These are phyloP conservation scores for Prunella himalayana DNA, from an alignment of 2,113 vertebrate species.

Conservation along the genomic window DNA sequence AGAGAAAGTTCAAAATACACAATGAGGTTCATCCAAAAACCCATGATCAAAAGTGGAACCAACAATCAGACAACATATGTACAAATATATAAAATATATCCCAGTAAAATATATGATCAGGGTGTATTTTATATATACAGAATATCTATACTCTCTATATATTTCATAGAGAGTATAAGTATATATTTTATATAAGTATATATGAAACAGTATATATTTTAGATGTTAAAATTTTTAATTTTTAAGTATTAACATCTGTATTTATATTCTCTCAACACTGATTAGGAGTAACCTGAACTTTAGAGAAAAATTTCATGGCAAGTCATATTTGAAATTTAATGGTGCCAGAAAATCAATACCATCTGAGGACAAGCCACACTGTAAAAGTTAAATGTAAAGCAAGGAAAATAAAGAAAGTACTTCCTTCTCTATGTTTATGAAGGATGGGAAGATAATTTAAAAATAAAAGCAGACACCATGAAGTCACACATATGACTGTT, in stretches of 20 bases:
- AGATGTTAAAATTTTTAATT: neutral
- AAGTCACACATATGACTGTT: neutral
- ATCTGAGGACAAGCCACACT: neutral
- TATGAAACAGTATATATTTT: neutral
- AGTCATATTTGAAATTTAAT: neutral
- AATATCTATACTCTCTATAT: neutral
- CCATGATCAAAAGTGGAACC: neutral
- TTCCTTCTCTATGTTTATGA: neutral
- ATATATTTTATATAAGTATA: neutral
- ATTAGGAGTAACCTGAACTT: neutral
- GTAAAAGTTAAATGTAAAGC: neutral
- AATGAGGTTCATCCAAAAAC: neutral
- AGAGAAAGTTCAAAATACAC: neutral
- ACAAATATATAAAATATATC: neutral
- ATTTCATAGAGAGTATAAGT: neutral
- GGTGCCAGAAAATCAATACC: neutral
- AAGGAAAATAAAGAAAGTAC: neutral
- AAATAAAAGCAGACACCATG: neutral
- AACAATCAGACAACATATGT: neutral
- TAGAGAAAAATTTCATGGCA: neutral
- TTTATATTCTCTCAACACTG: neutral
- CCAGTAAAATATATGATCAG: neutral
- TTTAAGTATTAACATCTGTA: neutral
- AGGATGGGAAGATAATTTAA: neutral
- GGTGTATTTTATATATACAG: neutral